Evolutionary conservation across 2,113 vertebrate species (phyloP).

Genomic region (Onychostoma macrolepis): DNA sequence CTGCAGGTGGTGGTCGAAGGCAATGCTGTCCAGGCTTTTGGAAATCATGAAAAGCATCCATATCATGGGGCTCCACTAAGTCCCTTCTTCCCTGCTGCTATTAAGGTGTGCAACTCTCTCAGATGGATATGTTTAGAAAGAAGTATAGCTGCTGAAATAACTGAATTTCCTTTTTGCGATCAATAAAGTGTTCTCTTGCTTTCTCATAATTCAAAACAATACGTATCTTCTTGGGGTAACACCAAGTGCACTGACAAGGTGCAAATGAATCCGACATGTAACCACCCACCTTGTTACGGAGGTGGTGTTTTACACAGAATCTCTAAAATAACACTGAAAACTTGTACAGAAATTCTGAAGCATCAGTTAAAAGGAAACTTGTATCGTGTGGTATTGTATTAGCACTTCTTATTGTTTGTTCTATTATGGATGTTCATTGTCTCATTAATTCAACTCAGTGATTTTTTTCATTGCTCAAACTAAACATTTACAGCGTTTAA

Average conservation of each 20-base stretch:
- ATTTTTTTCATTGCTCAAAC: neutral
- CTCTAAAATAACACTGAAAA: neutral
- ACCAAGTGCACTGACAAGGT: neutral
- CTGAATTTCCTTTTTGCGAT: neutral
- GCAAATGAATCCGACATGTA: neutral
- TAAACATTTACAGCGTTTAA: slow-evolving; percentile 39
- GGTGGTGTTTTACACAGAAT: neutral
- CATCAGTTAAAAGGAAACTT: neutral
- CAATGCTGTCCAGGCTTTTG: neutral
- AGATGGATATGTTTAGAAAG: neutral
- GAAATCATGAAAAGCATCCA: neutral
- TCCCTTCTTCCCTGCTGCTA: neutral
- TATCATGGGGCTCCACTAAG: neutral
- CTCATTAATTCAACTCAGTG: slow-evolving; percentile 20
- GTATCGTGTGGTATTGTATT: neutral
- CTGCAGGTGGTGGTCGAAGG: neutral
- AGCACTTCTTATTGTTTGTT: slow-evolving; percentile 4
- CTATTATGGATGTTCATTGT: neutral
- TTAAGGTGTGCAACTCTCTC: neutral
- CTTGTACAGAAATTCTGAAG: neutral
- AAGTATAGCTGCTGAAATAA: neutral
- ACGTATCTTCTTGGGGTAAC: neutral
- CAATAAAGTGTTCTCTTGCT: neutral
- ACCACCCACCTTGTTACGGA: neutral
- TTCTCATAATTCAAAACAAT: neutral